These are phyloP conservation scores for Pheosia tremula DNA, from an alignment of 2,888 invertebrate genomes.

Conservation along the genomic window DNA sequence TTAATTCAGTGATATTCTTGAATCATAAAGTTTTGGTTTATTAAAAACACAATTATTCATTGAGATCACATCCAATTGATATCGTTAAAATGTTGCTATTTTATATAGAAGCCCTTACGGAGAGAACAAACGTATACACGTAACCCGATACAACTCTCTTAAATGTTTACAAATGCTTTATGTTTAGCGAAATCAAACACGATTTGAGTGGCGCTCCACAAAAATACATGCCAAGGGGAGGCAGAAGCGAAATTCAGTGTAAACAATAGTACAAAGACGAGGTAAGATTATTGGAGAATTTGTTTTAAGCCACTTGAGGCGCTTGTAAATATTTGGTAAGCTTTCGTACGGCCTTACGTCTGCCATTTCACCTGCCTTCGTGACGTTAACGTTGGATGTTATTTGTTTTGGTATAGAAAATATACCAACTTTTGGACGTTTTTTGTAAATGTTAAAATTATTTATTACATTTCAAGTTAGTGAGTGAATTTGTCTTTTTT, in stretches of 20 bases:
- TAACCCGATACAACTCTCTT: constrained; percentile 74
- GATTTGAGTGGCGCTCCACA: constrained; percentile 75
- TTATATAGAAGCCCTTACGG: constrained; percentile 44
- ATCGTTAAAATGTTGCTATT: constrained; percentile 32
- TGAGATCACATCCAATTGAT: constrained; percentile 38
- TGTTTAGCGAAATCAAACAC: constrained; percentile 82
- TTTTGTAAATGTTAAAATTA: too few species aligned
- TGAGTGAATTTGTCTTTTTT: background rate
- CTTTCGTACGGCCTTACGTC: constrained; percentile 66
- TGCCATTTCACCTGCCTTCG: constrained; percentile 66
- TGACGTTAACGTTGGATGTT: constrained; percentile 64
- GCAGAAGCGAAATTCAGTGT: constrained; percentile 73
- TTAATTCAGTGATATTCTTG: too few species aligned
- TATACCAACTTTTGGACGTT: background rate
- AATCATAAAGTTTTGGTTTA: constrained; percentile 18
- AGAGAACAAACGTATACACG: constrained; percentile 64
- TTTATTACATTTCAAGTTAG: background rate
- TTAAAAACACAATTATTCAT: constrained; percentile 41
- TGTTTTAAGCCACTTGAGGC: constrained; percentile 81
- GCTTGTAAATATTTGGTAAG: constrained; percentile 81
- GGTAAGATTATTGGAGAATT: constrained; percentile 80
- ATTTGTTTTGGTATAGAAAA: constrained; percentile 55
- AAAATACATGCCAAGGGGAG: constrained; percentile 67
- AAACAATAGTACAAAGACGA: constrained; percentile 75
- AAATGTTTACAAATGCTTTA: constrained; percentile 80